phyloP scores from a whole-genome alignment of 2,888 invertebrate species.

The Erpobdella octoculata region DNA sequence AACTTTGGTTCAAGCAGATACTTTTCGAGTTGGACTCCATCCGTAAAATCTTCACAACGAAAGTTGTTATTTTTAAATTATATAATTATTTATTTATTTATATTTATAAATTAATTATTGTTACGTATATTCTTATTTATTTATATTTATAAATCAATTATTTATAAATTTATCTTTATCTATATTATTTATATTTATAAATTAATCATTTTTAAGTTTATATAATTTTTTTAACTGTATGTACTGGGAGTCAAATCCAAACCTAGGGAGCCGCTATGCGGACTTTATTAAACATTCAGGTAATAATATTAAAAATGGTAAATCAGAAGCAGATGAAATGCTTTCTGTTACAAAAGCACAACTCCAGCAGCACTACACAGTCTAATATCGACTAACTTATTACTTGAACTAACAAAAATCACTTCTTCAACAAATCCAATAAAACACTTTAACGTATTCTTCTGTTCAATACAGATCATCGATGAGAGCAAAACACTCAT shows the following conservation, averaged over 20 bases:
- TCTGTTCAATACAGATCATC: constrained; percentile 56
- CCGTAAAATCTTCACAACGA: constrained; percentile 63
- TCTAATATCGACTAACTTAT: too few relatives aligned
- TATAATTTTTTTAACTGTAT: neutral
- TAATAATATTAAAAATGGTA: too few relatives aligned
- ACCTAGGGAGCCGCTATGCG: too few relatives aligned
- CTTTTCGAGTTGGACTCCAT: constrained; percentile 92
- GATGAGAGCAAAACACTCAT: constrained; percentile 87
- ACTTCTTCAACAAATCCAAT: too few relatives aligned
- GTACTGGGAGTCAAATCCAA: too few relatives aligned
- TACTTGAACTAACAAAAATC: too few relatives aligned
- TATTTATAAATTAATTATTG: neutral
- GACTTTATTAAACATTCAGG: too few relatives aligned
- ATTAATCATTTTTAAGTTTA: neutral
- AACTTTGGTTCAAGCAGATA: constrained; percentile 98
- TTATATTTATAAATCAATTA: neutral
- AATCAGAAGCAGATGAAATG: too few relatives aligned
- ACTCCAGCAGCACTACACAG: too few relatives aligned
- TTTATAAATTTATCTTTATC: neutral
- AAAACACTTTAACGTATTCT: too few relatives aligned
- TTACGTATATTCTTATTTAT: neutral
- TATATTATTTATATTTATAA: neutral
- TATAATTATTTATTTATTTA: neutral
- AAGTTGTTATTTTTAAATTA: constrained; percentile 29
- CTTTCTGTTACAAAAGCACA: too few relatives aligned